Evolutionary conservation across 2,113 vertebrate species (phyloP).

Genomic region (Abramis brama): DNA sequence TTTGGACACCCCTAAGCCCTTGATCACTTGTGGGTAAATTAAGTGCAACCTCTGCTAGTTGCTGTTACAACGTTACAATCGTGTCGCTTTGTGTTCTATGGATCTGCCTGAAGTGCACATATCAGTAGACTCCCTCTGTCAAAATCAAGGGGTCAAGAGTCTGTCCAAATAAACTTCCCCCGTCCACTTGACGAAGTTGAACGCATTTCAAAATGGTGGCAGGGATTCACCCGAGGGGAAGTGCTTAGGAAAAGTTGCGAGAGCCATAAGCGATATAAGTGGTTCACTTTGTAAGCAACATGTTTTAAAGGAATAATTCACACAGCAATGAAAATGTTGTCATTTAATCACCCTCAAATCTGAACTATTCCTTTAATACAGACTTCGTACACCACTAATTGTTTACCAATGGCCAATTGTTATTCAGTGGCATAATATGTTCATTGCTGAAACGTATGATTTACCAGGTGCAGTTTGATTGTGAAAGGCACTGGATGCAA

Average conservation of each 20-base stretch:
- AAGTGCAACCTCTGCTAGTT: too few species aligned
- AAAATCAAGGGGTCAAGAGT: too few species aligned
- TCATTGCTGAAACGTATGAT: neutral
- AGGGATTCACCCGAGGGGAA: too few species aligned
- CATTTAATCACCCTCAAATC: neutral
- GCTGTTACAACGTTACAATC: too few species aligned
- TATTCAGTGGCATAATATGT: neutral
- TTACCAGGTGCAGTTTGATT: constrained; percentile 43
- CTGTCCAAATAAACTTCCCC: too few species aligned
- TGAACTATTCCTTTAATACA: neutral
- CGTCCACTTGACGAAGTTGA: too few species aligned
- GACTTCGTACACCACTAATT: neutral
- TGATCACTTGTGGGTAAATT: too few species aligned
- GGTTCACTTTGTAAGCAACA: neutral
- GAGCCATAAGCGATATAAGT: neutral
- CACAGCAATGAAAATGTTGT: neutral
- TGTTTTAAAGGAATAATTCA: neutral
- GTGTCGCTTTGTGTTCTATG: too few species aligned
- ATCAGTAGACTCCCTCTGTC: too few species aligned
- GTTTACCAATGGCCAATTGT: neutral
- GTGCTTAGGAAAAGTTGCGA: neutral
- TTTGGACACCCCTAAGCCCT: too few species aligned
- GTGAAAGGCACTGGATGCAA: constrained; percentile 52
- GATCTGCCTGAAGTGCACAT: too few species aligned
- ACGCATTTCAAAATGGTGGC: too few species aligned